phyloP scores from a whole-genome alignment of 2,113 vertebrate species.

The Helogale parvula region DNA sequence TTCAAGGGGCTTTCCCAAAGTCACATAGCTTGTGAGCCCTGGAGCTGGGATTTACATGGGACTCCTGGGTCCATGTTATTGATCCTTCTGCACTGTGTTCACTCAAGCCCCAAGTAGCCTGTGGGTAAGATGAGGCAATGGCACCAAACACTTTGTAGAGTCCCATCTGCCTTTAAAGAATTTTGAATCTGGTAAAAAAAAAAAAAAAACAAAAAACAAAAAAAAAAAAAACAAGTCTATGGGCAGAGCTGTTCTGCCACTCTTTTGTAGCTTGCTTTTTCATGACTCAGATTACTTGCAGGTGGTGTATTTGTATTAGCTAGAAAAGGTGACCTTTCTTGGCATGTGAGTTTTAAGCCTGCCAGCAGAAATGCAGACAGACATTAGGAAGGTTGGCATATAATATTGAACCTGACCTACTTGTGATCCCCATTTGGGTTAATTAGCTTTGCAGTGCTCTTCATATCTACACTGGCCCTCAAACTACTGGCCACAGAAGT shows the following conservation, averaged over 20 bases:
- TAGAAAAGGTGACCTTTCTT: background rate
- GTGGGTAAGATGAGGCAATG: background rate
- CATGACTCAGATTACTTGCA: background rate
- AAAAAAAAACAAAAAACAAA: background rate
- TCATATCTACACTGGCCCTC: background rate
- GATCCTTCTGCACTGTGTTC: background rate
- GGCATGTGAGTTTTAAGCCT: background rate
- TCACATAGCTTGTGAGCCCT: background rate
- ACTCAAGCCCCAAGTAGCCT: background rate
- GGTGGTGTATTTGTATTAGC: background rate
- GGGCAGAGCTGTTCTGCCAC: background rate
- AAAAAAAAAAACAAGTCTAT: background rate
- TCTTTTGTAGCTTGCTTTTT: background rate
- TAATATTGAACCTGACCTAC: background rate
- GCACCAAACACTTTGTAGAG: background rate
- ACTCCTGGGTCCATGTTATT: background rate
- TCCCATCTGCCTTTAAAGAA: background rate
- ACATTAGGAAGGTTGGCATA: too few species aligned
- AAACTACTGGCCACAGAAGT: background rate
- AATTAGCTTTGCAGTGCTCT: background rate
- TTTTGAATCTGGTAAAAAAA: background rate
- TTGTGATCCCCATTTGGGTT: background rate
- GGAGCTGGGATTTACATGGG: background rate
- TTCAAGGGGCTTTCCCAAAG: background rate
- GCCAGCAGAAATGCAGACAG: background rate